Base-by-base conservation (phyloP, 2,888 invertebrate genomes). In the Pelosia muscerda region DNA sequence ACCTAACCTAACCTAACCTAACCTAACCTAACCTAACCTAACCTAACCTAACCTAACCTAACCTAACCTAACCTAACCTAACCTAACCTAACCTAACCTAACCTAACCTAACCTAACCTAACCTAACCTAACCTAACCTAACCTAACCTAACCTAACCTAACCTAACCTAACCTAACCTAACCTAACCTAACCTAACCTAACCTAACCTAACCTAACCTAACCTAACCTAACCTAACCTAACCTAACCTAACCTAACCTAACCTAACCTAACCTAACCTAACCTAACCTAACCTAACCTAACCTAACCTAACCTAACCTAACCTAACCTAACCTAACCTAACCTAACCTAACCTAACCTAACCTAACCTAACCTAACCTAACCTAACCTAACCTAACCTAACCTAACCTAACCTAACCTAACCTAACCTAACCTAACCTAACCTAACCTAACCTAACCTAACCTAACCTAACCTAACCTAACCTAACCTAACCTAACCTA, bases 11-110 rank as follows among this genome's bases (percentile, higher is more conserved):
- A 68, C 64, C 68, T 66, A 66, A 71, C 71, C 74, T 71, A 71
- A 74, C 71, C 74, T 71, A 69, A 74, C 68, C 74, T 71, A 71
- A 71, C 71, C 73, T 69, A 69, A 73, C 69, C 73, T 72, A 74
- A 72, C 68, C 72, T 70, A 72, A 72, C 72, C 70, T 68, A 69
- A 69, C 72, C 69, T 66, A 69, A 69, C 69, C 72, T 68, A 68
- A 73, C 73, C 73, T 73, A 72, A 73, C 69, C 73, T 69, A 69
- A 73, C 69, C 70, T 65, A 70, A 73, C 69, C 73, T 64, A 71
- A 65, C 68, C 68, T 65, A 71, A 65, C 71, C 62, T 62, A 65
- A 62, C 65, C 67, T 42, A 65, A 53, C 68, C 34, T 38, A 11
- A 56, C 54, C 11, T 58, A 68, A 54, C 61, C 67, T 62, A 65